Evolutionary conservation across 2,113 vertebrate genomes (phyloP), one percentile per base, ranked within the genome.

Genomic region (Nothobranchius furzeri): DNA sequence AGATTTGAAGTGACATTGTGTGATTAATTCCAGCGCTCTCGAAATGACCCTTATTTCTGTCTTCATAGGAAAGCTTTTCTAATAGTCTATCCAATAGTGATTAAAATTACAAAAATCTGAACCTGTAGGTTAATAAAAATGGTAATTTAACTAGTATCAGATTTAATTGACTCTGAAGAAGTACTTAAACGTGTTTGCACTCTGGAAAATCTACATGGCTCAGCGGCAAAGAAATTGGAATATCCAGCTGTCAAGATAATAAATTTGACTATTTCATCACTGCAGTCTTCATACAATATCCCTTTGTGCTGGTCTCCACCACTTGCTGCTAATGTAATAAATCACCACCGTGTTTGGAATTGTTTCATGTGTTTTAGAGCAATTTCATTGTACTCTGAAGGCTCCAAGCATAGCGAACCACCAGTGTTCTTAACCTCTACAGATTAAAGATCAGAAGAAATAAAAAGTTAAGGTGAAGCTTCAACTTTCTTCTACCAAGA

Each of bases 191-290:
- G 70, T 88, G 85, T 91, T 88, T 91, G 86, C 84, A 74, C 85
- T 88, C 73, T 75, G 75, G 82, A 85, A 86, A 89, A 88, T 86
- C 74, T 76, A 84, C 87, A 84, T 85, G 82, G 78, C 80, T 85
- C 85, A 81, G 80, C 71, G 75, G 85, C 84, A 83, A 87, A 86
- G 77, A 84, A 87, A 89, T 86, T 85, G 84, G 87, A 91, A 90
- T 90, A 86, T 91, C 82, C 85, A 89, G 85, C 88, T 90, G 88
- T 90, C 90, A 87, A 75, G 87, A 91, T 91, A 91, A 92, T 90
- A 88, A 68, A 91, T 89, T 88, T 89, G 84, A 87, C 83, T 81
- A 82, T 92, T 91, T 90, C 85, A 89, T 91, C 82, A 84, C 83
- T 84, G 80, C 91, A 90, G 91, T 91, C 90, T 89, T 89, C 74